Percentiles rank a stretch among this genome's conserved stretches.
These are phyloP conservation scores for Gobio occitaniae DNA, from an alignment of 2,797 vertebrate species.

Conservation along the genomic window DNA sequence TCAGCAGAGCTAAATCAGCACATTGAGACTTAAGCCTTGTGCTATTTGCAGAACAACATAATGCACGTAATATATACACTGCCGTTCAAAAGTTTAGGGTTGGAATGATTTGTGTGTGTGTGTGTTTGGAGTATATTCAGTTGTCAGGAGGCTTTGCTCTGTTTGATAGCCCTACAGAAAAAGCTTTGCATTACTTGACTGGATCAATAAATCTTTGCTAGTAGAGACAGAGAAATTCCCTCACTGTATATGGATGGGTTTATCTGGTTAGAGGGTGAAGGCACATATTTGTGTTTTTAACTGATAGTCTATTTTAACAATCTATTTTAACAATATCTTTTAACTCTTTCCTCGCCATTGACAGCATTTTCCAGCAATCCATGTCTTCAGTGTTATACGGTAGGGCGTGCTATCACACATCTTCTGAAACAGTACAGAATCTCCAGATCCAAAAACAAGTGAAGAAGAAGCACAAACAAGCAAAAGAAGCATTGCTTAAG, in stretches of 20 bases:
- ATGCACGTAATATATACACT: background rate
- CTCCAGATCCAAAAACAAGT: too few species aligned
- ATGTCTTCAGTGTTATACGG: too few species aligned
- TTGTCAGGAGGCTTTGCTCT: conserved; percentile 57
- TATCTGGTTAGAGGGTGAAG: background rate
- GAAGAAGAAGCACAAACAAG: too few species aligned
- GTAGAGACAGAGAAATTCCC: conserved; percentile 28
- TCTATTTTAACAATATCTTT: too few species aligned
- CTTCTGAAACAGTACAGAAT: too few species aligned
- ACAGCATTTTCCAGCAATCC: too few species aligned
- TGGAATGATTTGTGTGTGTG: background rate
- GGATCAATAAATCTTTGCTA: conserved; percentile 71
- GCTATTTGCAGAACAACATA: background rate
- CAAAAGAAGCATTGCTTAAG: too few species aligned
- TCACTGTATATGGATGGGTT: background rate
- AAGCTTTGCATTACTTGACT: conserved; percentile 66
- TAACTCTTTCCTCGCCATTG: too few species aligned
- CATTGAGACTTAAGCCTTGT: conserved; percentile 1
- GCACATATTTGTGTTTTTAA: background rate
- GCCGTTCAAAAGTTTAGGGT: background rate
- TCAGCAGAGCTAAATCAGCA: conserved; percentile 3
- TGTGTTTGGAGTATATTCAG: conserved; percentile 63
- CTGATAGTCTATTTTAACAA: too few species aligned
- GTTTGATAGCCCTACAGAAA: conserved; percentile 64
- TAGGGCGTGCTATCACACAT: too few species aligned